Evolutionary conservation across 2,797 vertebrate genomes (phyloP).

Genomic region (Enteromius anoplus): DNA sequence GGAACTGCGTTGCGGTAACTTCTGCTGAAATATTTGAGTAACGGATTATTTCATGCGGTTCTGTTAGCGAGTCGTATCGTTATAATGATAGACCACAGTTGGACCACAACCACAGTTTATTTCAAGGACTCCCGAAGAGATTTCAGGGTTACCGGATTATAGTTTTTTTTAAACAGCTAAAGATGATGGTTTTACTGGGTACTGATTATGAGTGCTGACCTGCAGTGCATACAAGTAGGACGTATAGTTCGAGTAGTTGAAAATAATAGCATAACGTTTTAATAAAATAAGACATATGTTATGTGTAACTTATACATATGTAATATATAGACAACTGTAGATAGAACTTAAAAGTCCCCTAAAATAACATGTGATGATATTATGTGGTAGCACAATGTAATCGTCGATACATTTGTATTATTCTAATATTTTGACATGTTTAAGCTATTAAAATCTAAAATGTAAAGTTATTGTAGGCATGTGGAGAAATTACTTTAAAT

Average conservation of each 20-base stretch:
- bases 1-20: neutral
- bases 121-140: neutral
- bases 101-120: neutral
- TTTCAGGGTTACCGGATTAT: neutral
- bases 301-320: neutral
- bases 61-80: neutral
- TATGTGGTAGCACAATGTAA: neutral
- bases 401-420: neutral
- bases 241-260: neutral
- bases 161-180: neutral
- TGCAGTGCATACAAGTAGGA: neutral
- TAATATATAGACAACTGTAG: neutral
- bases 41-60: neutral
- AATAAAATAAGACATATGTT: neutral
- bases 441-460: neutral
- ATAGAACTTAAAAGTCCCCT: no score
- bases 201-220: neutral
- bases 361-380: neutral
- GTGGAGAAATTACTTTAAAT: neutral
- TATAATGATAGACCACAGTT: neutral
- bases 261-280: neutral
- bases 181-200: neutral
- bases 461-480: neutral
- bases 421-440: neutral
- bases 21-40: neutral